Base-by-base conservation (phyloP, 2,113 vertebrate species). In the Epinephelus fuscoguttatus region DNA sequence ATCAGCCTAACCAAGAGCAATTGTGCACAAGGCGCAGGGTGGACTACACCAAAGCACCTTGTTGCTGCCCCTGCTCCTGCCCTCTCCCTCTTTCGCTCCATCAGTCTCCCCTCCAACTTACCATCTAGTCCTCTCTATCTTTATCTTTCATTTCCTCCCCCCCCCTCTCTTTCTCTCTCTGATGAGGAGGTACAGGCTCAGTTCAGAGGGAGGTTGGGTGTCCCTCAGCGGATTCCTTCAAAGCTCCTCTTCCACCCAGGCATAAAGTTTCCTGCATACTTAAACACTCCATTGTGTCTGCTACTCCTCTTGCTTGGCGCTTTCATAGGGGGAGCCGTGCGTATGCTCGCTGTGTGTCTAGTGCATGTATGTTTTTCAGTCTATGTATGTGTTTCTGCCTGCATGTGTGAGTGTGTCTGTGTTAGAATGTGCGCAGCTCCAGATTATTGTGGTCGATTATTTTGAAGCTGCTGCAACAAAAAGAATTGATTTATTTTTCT, bases 171-270 rank as follows among this genome's bases (percentile, higher is more conserved):
- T 23, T 27, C 64, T 80, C 70, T 72, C 68, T 90, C 70, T 93
- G 93, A 91, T 94, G 92, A 91, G 87, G 86, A 93, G 89, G 90
- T 86, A 78, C 84, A 89, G 86, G 81, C 92, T 92, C 89, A 88
- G 94, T 94, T 94, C 93, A 94, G 92, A 82, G 84, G 88, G 85
- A 94, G 92, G 91, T 93, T 94, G 79, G 89, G 88, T 86, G 90
- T 95, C 93, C 94, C 93, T 90, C 80, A 88, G 95, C 61, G 94
- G 84, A 91, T 94, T 94, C 89, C 91, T 91, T 94, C 92, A 94
- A 94, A 95, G 94, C 89, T 92, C 78, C 74, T 84, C 89, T 90
- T 92, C 88, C 84, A 91, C 82, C 81, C 93, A 92, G 92, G 90
- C 91, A 88, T 89, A 91, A 94, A 94, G 90, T 93, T 94, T 91